Base-by-base conservation (phyloP, 2,797 vertebrate genomes). In the Brachymystax lenok region DNA sequence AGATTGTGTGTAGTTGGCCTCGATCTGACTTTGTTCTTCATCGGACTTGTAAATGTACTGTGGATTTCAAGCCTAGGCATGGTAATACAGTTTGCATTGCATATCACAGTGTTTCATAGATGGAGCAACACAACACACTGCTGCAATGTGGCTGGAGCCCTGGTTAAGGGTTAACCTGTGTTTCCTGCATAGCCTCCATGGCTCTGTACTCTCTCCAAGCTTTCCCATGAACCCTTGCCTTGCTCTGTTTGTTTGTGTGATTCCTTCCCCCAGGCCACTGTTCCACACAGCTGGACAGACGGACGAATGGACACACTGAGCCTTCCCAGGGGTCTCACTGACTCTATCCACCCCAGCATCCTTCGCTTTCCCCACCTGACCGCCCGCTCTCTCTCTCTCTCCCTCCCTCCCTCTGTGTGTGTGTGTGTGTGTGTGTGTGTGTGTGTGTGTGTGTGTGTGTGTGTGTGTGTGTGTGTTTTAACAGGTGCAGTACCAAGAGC, bases 401-500 rank as follows among this genome's bases (percentile, higher is more conserved):
- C 56, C 1, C 16, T 12, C 59, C 12, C 59, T 10, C 56, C 1
- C 16, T 54, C 0, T 54, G 19, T n/a, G 77, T 89, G 84, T 92
- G 80, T 69, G 74, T 68, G 4, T 79, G 77, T 89, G 33, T 33
- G 1, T 40, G 35, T 8, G 35, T 40, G 35, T 74, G 24, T 92
- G 81, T 89, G 71, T 73, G 73, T 73, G 73, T 85, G 76, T 56
- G 13, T 69, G 74, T 68, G 4, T 79, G 76, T 89, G 78, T 89
- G 79, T 91, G 88, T 93, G 87, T 91, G 88, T 74, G 35, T 92
- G 88, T 95, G 88, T 99, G 94, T 98, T 98, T 97, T 94, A 97
- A 98, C 97, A 99, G 98, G 96, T 98, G 96, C 98, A 99, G 84
- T 98, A 97, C 92, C 95, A 95, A 89, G 97, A 99, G 90, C 93